phyloP scores from a whole-genome alignment of 2,797 vertebrate species.

The Oreortyx pictus region DNA sequence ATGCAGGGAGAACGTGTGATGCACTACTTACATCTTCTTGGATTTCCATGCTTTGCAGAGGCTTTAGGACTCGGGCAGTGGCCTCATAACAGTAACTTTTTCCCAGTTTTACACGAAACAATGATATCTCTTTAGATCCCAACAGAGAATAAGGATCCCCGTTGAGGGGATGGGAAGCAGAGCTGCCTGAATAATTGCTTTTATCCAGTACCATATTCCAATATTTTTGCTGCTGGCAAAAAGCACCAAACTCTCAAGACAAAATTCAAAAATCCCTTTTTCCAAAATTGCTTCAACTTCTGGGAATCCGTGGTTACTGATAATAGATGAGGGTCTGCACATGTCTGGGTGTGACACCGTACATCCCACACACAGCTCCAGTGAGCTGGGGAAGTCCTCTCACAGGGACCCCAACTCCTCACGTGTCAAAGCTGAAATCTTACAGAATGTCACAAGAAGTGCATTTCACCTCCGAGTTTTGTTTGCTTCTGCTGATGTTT shows the following conservation, averaged over 20 bases:
- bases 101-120: conserved; percentile 1
- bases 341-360: background rate
- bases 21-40: background rate
- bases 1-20: background rate
- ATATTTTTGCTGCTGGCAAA: conserved; percentile 2
- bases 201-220: background rate
- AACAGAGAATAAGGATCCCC: background rate
- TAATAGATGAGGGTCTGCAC: background rate
- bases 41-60: background rate
- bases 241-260: background rate
- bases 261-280: background rate
- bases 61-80: conserved; percentile 29
- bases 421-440: background rate
- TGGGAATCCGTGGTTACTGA: background rate
- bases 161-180: background rate
- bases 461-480: conserved; percentile 65
- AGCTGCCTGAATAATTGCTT: conserved; percentile 16
- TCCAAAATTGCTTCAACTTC: conserved; percentile 3
- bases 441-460: background rate
- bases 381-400: background rate
- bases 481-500: conserved; percentile 68
- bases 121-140: background rate
- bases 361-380: background rate
- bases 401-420: conserved; percentile 21
- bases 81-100: background rate